A percentile compares a stretch with the other conserved stretches of the same genome.
Evolutionary conservation across 1,140 invertebrate species (phyloP).

Genomic region (Muscidifurax raptorellus): DNA sequence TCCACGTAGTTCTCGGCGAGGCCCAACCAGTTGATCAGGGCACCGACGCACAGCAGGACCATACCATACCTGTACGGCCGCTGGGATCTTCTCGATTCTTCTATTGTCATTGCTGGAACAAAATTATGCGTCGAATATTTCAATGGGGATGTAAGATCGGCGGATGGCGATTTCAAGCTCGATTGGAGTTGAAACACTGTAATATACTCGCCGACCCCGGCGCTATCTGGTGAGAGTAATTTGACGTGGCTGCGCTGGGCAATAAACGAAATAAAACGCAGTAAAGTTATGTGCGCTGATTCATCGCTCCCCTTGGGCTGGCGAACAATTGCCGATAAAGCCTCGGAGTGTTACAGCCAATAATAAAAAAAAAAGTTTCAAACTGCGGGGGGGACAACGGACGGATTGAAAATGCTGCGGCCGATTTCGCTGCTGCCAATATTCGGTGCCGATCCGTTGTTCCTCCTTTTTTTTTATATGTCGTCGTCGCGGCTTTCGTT

Average conservation of each 20-base stretch:
- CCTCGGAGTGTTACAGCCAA: background rate
- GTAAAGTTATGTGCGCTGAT: too few relatives aligned
- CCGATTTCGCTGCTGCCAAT: background rate
- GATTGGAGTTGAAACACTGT: too few relatives aligned
- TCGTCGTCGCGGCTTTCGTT: background rate
- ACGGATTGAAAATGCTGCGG: background rate
- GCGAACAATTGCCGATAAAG: background rate
- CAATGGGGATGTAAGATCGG: too few relatives aligned
- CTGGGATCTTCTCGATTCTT: conserved; percentile 80
- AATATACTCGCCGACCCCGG: too few relatives aligned
- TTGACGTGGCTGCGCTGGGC: too few relatives aligned
- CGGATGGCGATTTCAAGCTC: too few relatives aligned
- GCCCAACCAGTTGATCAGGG: conserved; percentile 86
- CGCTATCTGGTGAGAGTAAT: too few relatives aligned
- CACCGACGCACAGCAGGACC: conserved; percentile 84
- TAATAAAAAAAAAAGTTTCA: background rate
- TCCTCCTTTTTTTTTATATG: background rate
- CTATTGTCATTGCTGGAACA: conserved; percentile 80
- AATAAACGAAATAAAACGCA: too few relatives aligned
- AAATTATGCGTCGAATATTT: too few relatives aligned
- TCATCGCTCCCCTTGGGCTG: background rate
- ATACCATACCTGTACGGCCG: conserved; percentile 85
- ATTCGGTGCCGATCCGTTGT: background rate
- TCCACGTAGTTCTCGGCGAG: conserved; percentile 84
- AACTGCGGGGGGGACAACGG: background rate